Base-by-base conservation (phyloP, 2,888 invertebrate species). In the Xanthia icteritia region DNA sequence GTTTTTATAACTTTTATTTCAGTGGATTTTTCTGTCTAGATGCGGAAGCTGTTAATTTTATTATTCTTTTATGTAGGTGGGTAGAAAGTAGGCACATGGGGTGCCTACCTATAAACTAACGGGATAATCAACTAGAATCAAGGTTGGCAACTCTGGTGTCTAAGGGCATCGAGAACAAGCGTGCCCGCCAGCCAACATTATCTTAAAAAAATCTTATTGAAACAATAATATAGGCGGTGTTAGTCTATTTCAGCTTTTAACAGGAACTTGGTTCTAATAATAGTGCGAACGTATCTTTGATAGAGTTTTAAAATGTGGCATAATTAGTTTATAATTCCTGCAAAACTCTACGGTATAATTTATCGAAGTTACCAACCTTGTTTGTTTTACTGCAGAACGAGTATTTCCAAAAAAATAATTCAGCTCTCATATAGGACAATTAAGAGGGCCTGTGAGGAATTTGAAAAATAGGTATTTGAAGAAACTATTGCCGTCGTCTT, bases 181-280 rank as follows among this genome's bases (percentile, higher is more conserved):
- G 51, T 65, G 76, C 42, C 56, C 39, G 58, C 51, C 65, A 58
- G 11, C 13, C 17, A 74, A 48, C 45, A 48, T 27, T 51, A 23
- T 54, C 54, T 23, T 27, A 17, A 54, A 60, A 64, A 78, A 75
- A 70, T 58, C 64, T 36, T 54, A 60, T 13, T 75, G 8, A 39
- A 74, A 58, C 15, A 42, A 51, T 39, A 39, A 39, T 9, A 39
- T 42, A 45, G 8, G 5, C 1, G 5, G 6, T 51, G 51, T 23
- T 36, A 51, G 54, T 67, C 9, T 36, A 71, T 61, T 54, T 48
- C 42, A 39, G 48, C 27, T 66, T 56, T 70, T 11, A 76, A 27
- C 71, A 67, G 76, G 76, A 71, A 79, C 45, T 76, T 39, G 20
- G 45, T 76, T 67, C 66, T 71, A 66, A 60, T 66, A 60, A 36